Evolutionary conservation across 2,888 invertebrate species (phyloP), one percentile per base, ranked within the genome.

Genomic region (Andrena haemorrhoa): DNA sequence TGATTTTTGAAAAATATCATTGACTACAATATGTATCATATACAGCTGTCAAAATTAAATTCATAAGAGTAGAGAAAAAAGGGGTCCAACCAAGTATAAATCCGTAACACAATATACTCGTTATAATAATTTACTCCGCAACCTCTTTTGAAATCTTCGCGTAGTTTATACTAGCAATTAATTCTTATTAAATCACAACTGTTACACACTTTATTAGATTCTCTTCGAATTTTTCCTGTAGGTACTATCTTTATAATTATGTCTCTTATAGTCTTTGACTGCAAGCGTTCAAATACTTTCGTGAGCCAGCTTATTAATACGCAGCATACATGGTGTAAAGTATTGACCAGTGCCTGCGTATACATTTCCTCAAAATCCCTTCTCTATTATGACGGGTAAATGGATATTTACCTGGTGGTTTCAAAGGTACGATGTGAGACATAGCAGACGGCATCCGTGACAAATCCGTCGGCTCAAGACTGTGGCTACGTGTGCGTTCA

Each of bases 401-500:
- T 64, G 8, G 0, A 41, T 33, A 12, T 65, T 91, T 86, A 94
- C 94, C 94, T 86, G 94, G 94, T 76, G 94, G 94, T 88, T 94
- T 94, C 33, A 93, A 85, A 83, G 94, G 94, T 88, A 94, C 91
- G 73, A 91, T 91, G 81, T 93, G 93, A 41, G 94, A 92, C 78
- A 93, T 89, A 20, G 83, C 53, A 6, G 88, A 68, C n/a, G 94
- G 94, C 89, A 93, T 89, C 61, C 94, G 91, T 58, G 94, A 89
- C 80, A 94, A 92, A 89, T 93, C 93, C 35, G 93, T 93, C 8
- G 94, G 94, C 85, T 95, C 94, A 71, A 95, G 93, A 80, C 94
- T 95, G 89, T 94, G 94, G 72, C 94, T 94, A 68, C 94, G 94
- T 65, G 94, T 94, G 74, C 99, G 96, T 94, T 98, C 98, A 90